A percentile compares a stretch with the other conserved stretches of the same genome.
These are phyloP conservation scores for Semnornis frantzii DNA, from an alignment of 2,113 vertebrate genomes.

Conservation along the genomic window DNA sequence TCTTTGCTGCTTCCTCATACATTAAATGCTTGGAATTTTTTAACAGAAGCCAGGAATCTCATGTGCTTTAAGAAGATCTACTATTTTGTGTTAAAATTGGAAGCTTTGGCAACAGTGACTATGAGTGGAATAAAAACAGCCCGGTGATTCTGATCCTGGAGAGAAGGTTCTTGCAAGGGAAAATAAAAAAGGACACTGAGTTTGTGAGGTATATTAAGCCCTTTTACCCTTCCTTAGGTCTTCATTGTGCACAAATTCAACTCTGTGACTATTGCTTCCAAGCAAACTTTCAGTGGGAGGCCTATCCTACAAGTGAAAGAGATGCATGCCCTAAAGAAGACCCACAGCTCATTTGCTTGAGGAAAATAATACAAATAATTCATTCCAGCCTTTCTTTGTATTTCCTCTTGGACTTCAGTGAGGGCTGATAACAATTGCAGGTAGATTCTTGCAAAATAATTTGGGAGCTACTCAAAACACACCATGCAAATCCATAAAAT, in stretches of 20 bases:
- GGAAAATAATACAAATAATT: neutral
- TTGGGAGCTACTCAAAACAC: neutral
- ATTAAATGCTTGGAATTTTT: neutral
- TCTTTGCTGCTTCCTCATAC: neutral
- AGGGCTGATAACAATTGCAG: neutral
- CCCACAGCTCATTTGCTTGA: neutral
- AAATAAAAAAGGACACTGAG: neutral
- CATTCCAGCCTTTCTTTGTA: neutral
- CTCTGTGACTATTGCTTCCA: neutral
- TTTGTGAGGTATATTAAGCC: neutral
- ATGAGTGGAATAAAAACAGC: neutral
- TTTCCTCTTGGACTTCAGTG: neutral
- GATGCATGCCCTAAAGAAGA: neutral
- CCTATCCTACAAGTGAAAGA: fast-evolving
- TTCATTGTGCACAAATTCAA: neutral
- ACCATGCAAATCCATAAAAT: neutral
- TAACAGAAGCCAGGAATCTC: neutral
- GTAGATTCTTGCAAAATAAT: neutral
- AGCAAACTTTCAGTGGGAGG: neutral
- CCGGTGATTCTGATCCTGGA: neutral
- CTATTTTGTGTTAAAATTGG: neutral
- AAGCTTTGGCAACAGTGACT: neutral
- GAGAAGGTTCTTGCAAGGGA: neutral
- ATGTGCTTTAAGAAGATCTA: neutral
- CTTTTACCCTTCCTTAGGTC: neutral